These are phyloP conservation scores for Poliocrania exsul DNA, from an alignment of 2,797 vertebrate species.

Conservation along the genomic window DNA sequence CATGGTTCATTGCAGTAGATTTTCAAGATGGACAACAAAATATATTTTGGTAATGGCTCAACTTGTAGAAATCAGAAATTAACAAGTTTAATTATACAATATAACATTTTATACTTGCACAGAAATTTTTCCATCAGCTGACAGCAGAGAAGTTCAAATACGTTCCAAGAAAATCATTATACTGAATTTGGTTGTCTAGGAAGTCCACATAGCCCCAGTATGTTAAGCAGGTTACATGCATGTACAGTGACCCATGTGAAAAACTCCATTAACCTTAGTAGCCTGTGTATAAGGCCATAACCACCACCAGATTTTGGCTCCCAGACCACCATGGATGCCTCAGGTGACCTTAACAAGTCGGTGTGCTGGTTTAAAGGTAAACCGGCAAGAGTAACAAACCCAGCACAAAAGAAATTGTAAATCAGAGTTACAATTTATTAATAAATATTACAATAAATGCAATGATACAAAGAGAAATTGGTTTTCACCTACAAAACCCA, in stretches of 20 bases:
- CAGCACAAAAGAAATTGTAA: too few relatives aligned
- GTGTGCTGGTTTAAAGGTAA: too few relatives aligned
- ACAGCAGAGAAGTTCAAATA: neutral
- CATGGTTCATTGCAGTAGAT: neutral
- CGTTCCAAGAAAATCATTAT: neutral
- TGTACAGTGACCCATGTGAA: neutral
- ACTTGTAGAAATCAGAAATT: neutral
- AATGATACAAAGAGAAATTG: too few relatives aligned
- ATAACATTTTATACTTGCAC: neutral
- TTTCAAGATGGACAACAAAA: neutral
- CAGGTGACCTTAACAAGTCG: neutral
- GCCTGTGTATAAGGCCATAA: neutral
- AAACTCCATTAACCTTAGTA: neutral
- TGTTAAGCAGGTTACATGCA: neutral
- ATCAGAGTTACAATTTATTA: too few relatives aligned
- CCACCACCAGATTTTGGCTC: neutral
- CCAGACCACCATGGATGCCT: neutral
- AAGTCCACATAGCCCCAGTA: neutral
- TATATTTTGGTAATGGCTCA: neutral
- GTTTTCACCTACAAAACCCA: too few relatives aligned
- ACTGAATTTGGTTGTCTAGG: neutral
- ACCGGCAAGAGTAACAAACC: too few relatives aligned
- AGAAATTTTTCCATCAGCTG: neutral
- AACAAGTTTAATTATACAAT: neutral
- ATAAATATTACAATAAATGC: too few relatives aligned